These are phyloP conservation scores for Julus scanicus DNA, from an alignment of 2,888 invertebrate genomes.

Conservation along the genomic window DNA sequence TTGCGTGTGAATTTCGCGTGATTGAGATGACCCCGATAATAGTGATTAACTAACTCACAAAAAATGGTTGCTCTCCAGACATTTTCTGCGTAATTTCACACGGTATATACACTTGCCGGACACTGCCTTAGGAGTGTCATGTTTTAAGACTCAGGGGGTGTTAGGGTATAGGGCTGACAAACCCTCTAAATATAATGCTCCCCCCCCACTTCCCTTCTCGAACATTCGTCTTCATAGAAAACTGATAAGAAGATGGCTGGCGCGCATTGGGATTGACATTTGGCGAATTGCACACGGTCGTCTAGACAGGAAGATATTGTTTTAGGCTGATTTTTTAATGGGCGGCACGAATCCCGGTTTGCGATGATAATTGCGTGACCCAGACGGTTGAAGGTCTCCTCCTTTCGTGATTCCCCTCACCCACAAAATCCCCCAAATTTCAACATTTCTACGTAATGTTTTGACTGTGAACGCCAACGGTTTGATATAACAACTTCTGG, in stretches of 20 bases:
- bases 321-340: conserved; percentile 1
- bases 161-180: too few relatives aligned
- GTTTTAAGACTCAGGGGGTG: too few relatives aligned
- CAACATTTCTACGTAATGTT: background rate
- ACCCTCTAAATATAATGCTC: too few relatives aligned
- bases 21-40: too few relatives aligned
- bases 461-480: background rate
- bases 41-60: too few relatives aligned
- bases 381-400: background rate
- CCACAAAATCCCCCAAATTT: background rate
- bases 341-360: background rate
- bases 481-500: background rate
- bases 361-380: background rate
- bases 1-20: too few relatives aligned
- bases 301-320: background rate
- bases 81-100: too few relatives aligned
- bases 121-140: background rate
- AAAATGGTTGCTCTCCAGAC: too few relatives aligned
- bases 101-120: too few relatives aligned
- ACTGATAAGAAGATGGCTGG: background rate
- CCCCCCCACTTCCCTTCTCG: background rate
- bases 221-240: background rate
- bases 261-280: background rate
- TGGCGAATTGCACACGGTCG: background rate
- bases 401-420: background rate